phyloP scores from a whole-genome alignment of 1,140 invertebrate species.

The Glomeris maerens region DNA sequence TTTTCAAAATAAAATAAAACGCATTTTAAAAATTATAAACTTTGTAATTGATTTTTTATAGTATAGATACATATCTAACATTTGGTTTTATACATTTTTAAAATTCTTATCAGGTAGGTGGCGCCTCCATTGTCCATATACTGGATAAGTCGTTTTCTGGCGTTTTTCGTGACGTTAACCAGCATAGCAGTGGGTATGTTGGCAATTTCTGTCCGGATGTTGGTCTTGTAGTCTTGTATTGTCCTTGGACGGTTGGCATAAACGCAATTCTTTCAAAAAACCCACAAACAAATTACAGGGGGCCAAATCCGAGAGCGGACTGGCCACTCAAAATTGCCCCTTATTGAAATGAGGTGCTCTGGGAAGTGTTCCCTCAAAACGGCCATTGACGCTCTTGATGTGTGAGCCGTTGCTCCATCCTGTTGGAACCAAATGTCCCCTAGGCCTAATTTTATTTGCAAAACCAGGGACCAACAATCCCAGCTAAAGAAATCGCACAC shows the following conservation, averaged over 20 bases:
- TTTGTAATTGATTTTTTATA: no score
- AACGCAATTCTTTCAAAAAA: neutral
- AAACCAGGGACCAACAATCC: conserved; percentile 25
- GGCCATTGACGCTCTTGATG: conserved; percentile 14
- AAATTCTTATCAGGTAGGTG: neutral
- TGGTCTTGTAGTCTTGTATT: neutral
- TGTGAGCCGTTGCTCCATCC: conserved; percentile 17
- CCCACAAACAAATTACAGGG: neutral
- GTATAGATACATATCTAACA: no score
- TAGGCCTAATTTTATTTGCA: conserved; percentile 8
- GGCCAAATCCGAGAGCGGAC: neutral
- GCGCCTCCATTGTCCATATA: neutral
- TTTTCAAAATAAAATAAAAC: no score
- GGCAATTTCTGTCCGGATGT: neutral
- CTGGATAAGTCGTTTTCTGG: neutral
- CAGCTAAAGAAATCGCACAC: conserved; percentile 26
- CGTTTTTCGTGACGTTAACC: neutral
- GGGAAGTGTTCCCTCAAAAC: conserved; percentile 18
- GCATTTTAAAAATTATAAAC: no score
- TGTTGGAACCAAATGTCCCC: conserved; percentile 19
- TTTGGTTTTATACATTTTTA: neutral
- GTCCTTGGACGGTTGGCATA: neutral
- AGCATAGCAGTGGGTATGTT: neutral
- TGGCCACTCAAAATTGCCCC: conserved; percentile 16
- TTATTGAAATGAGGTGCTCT: conserved; percentile 16